Conservation (phyloP, 2,888 invertebrate species). For the Leucania comma region DNA sequence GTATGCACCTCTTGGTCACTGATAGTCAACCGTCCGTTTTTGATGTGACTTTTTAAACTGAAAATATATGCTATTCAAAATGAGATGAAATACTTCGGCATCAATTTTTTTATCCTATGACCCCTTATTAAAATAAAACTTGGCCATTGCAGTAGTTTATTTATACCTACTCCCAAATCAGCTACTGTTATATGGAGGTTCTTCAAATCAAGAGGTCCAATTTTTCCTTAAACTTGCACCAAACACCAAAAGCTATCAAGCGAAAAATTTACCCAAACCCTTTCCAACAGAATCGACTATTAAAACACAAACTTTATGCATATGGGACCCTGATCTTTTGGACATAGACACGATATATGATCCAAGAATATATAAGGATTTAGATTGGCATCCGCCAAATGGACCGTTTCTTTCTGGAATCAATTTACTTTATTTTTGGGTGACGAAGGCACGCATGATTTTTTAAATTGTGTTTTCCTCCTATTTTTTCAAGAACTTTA, state of each 20-base stretch:
- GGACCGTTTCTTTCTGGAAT: slow-evolving; percentile 23
- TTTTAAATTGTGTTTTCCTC: neutral
- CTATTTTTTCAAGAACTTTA: too few relatives aligned
- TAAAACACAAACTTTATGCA: slow-evolving; percentile 83
- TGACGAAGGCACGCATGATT: neutral
- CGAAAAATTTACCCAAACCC: slow-evolving; percentile 81
- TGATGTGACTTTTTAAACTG: too few relatives aligned
- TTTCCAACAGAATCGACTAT: slow-evolving; percentile 82
- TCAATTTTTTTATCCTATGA: too few relatives aligned
- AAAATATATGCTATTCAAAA: too few relatives aligned
- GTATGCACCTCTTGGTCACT: too few relatives aligned
- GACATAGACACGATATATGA: slow-evolving; percentile 62
- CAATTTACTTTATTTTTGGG: slow-evolving; percentile 17
- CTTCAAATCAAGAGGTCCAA: neutral
- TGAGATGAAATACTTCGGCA: too few relatives aligned
- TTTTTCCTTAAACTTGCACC: slow-evolving; percentile 20
- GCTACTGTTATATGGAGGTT: too few relatives aligned
- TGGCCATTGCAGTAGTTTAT: too few relatives aligned
- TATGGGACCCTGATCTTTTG: slow-evolving; percentile 76
- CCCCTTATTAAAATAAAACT: too few relatives aligned
- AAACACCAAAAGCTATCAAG: slow-evolving; percentile 71
- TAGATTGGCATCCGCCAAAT: slow-evolving; percentile 35
- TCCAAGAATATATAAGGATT: slow-evolving; percentile 42
- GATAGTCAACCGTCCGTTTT: too few relatives aligned
- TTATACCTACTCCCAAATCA: too few relatives aligned